Base-by-base conservation (phyloP, 2,888 invertebrate genomes). In the Odontocolon sp. region DNA sequence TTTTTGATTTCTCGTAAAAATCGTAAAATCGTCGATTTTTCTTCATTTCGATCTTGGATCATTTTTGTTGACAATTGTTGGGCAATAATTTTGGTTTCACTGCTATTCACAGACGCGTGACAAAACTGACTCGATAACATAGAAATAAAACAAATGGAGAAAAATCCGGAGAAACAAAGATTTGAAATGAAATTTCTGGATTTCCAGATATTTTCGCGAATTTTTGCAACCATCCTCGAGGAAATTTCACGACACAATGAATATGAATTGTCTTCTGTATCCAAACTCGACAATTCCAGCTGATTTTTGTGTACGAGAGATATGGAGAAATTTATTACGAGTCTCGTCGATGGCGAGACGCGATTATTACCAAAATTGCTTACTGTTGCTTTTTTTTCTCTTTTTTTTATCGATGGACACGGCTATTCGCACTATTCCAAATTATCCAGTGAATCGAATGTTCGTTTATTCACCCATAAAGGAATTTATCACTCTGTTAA, bases 231-330 rank as follows among this genome's bases (percentile, higher is more conserved):
- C 70, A 70, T 72, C 26, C 47, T 28, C 21, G 57, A 28, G 23
- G 21, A 47, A 38, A 38, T 45, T 66, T 72, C 45, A 26, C 47
- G 14, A 57, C 18, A 11, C 45, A 72, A 64, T 72, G 71, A 36
- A 18, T 4, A 31, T 33, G 36, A 56, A 9, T 2, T 8, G 14
- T 26, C 28, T 31, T 9, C 2, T 2, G n/a, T 8, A 26, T 18
- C 36, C n/a, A n/a, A 26, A n/a, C 18, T 61, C 40, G 38, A 61
- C 61, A 61, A 52, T 61, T 40, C 61, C 36, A 54, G 26, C 21
- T 23, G 47, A 68, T 68, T 38, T 61, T 40, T 16, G 36, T 28
- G 26, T 1, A 9, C 36, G 1, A 28, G 26, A 16, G 38, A 4
- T 61, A n/a, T 18, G 26, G 4, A 28, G 40, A 4, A 9, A 42